phyloP scores from a whole-genome alignment of 2,113 vertebrate species.

The Ploceus nigricollis region DNA sequence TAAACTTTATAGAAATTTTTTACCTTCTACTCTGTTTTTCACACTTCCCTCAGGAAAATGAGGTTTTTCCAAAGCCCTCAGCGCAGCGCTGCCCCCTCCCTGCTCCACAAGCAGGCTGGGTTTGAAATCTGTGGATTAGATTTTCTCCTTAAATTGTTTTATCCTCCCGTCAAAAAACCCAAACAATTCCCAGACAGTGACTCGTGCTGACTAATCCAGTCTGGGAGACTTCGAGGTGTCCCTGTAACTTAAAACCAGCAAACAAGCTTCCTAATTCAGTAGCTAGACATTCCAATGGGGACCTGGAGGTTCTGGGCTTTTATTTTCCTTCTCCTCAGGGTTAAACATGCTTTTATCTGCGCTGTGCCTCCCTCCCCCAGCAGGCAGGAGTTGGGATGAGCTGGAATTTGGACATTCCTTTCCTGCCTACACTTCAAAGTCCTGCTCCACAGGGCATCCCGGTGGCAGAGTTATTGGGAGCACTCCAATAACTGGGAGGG shows the following conservation, averaged over 20 bases:
- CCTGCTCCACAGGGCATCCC: background rate
- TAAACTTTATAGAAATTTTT: background rate
- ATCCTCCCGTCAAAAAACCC: slow-evolving; percentile 56
- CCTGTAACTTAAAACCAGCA: slow-evolving; percentile 65
- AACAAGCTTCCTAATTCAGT: slow-evolving; percentile 67
- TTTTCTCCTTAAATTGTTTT: slow-evolving; percentile 67
- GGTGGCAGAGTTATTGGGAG: background rate
- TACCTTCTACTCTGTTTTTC: background rate
- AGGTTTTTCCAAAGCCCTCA: background rate
- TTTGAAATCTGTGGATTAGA: slow-evolving; percentile 56
- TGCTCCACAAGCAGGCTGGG: background rate
- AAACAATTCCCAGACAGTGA: slow-evolving; percentile 75
- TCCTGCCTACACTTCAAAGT: background rate
- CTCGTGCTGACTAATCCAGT: slow-evolving; percentile 71
- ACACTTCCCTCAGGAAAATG: background rate
- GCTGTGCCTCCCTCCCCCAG: slow-evolving; percentile 13
- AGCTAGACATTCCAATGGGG: slow-evolving; percentile 64
- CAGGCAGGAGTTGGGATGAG: slow-evolving; percentile 6
- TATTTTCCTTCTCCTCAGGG: slow-evolving; percentile 60
- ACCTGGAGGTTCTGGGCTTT: slow-evolving; percentile 53
- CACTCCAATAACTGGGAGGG: too few species aligned
- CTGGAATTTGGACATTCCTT: slow-evolving; percentile 55
- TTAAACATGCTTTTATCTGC: slow-evolving; percentile 54
- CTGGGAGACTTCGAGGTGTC: slow-evolving; percentile 68
- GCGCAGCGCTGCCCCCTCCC: background rate